Conservation (phyloP, 2,113 vertebrate genomes). For the Solea solea region DNA sequence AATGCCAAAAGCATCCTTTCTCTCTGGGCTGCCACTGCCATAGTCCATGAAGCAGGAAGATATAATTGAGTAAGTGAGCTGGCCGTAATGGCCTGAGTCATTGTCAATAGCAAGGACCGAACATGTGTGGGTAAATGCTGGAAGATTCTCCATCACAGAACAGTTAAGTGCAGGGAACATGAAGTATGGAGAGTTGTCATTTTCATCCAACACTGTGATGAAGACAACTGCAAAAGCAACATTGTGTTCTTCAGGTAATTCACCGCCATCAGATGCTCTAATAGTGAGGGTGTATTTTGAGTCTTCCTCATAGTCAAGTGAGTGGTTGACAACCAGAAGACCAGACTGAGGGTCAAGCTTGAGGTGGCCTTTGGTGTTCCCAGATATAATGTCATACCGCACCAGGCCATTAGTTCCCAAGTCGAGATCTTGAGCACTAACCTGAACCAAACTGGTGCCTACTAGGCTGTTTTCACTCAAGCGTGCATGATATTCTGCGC, state of each 20-base stretch:
- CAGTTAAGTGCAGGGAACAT: constrained; percentile 85
- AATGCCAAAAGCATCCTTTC: constrained; percentile 86
- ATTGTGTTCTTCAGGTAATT: constrained; percentile 70
- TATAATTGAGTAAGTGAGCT: constrained; percentile 89
- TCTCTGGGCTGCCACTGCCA: constrained; percentile 70
- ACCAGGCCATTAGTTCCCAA: constrained; percentile 82
- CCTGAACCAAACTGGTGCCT: constrained; percentile 80
- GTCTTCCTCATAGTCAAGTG: constrained; percentile 88
- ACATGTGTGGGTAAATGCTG: constrained; percentile 84
- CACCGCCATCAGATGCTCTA: constrained; percentile 83
- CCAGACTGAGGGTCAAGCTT: constrained; percentile 84
- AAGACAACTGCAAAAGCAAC: constrained; percentile 83
- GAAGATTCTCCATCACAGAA: constrained; percentile 86
- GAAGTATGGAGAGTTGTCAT: constrained; percentile 90
- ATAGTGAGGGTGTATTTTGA: constrained; percentile 84
- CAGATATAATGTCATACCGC: constrained; percentile 85
- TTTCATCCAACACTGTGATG: constrained; percentile 87
- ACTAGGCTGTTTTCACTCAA: constrained; percentile 84
- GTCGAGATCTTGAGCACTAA: constrained; percentile 87
- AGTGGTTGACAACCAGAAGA: constrained; percentile 79
- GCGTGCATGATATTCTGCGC: constrained; percentile 78
- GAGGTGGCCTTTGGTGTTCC: constrained; percentile 85
- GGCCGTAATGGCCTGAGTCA: constrained; percentile 87
- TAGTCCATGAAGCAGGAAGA: constrained; percentile 83
- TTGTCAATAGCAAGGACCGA: constrained; percentile 87